Evolutionary conservation across 2,888 invertebrate species (phyloP), one percentile per base, ranked within the genome.

Genomic region (Apodemia zela): DNA sequence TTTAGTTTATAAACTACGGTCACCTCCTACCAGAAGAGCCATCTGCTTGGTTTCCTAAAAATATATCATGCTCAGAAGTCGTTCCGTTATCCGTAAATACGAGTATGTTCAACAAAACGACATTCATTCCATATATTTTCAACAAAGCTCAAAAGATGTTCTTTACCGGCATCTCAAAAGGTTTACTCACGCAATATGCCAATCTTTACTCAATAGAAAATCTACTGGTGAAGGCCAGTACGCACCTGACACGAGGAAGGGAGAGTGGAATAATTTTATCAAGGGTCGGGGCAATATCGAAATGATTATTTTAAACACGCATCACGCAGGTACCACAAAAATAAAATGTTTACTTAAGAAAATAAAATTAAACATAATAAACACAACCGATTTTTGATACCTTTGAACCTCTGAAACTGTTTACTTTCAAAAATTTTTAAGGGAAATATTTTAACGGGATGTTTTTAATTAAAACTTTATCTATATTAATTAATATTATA

Each of bases 151-250:
- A 21, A 54, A 51, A 54, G 54, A 54, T 54, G 54, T 54, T 54
- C 54, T 54, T 54, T 54, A 54, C 54, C 15, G 18, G 25, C 15
- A 54, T 54, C 54, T 25, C 25, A 54, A 54, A 54, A 54, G 54
- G 54, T 54, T 25, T 63, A 65, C 64, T 66, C 67, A 66, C 68
- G 66, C 67, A 68, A 69, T 70, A 65, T 66, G 70, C 69, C 71
- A 71, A 68, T 71, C 63, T 68, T 68, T 66, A 66, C 69, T 67
- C 66, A 68, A 70, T 71, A 70, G 66, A 70, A 70, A 66, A 73
- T 68, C 72, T 73, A 69, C 71, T 70, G 67, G 66, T 65, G 66
- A 63, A 66, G 64, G 69, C 21, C 42, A 42, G 21, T 25, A 54
- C 54, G 25, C 54, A 54, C 13, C 54, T 54, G 54, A 54, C 25